Evolutionary conservation across 2,888 invertebrate species (phyloP), one percentile per base, ranked within the genome.

Genomic region (Hydrotaea diabolus): DNA sequence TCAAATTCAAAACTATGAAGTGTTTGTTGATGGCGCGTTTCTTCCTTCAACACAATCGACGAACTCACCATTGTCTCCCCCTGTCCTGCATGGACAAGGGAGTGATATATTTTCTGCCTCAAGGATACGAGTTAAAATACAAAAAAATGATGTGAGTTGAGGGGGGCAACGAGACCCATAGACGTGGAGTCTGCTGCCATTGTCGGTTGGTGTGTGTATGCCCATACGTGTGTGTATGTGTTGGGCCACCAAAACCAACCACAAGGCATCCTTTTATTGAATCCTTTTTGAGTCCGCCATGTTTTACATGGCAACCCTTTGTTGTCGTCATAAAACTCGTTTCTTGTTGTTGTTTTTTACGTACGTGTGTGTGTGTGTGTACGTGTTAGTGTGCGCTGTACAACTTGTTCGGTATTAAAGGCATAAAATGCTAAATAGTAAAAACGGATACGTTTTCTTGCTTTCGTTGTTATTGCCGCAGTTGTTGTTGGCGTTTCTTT

Each of bases 271-370:
- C 85, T 85, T 88, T 78, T 78, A 80, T 71, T 75, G 64, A 81
- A 81, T 81, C 80, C 77, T 78, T 81, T 83, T 76, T 85, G 59
- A 73, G 81, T 79, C 81, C 90, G 90, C 90, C 90, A 90, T 90
- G 90, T 90, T 90, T 89, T 89, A 89, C 90, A 89, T 89, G 89
- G 88, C 87, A 87, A 84, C 86, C 82, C 80, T 80, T 80, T 82
- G 74, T 85, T 69, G 69, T 69, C 81, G 76, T 69, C 78, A 81
- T 75, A 81, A 81, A 81, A 66, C 26, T 69, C 26, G 19, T 43
- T 77, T 76, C 23, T 81, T 75, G 71, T 80, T 75, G 71, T 80
- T 69, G 26, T 62, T 7, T 53, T 19, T 46, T 19, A 59, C 76
- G 23, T n/a, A 43, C 21, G 39, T 21, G 72, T 83, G 64, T 62